Percentiles rank a stretch among this genome's conserved stretches.
Evolutionary conservation across 1,140 invertebrate genomes (phyloP).

Genomic region (Brachionus koreanus): DNA sequence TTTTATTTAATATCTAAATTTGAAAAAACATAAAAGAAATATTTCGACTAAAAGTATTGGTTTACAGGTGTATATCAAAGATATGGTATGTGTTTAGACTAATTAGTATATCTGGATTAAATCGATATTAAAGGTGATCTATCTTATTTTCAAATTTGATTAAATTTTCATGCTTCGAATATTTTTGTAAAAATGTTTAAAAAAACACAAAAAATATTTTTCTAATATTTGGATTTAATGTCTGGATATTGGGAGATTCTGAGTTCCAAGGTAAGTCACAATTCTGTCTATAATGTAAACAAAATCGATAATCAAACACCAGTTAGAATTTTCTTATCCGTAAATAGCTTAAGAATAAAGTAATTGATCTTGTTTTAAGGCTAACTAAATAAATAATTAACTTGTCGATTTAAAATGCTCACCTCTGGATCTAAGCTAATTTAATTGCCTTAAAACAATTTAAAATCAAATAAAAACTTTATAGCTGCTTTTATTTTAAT

Average conservation of each 20-base stretch:
- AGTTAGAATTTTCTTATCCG: slow-evolving; percentile 12
- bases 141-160: slow-evolving; percentile 25
- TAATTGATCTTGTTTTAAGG: neutral
- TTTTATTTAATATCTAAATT: slow-evolving; percentile 30
- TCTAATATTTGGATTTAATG: neutral
- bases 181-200: neutral
- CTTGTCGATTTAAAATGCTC: slow-evolving; percentile 8
- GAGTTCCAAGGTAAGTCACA: slow-evolving; percentile 19
- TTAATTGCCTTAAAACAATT: slow-evolving; percentile 12
- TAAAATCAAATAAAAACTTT: neutral
- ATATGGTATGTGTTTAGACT: slow-evolving; percentile 15
- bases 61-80: slow-evolving; percentile 1
- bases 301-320: neutral
- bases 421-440: neutral
- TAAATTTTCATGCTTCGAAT: slow-evolving; percentile 31
- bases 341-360: neutral
- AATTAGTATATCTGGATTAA: slow-evolving; percentile 28
- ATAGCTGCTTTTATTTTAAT: neutral
- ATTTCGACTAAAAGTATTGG: neutral
- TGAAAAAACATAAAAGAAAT: neutral
- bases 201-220: neutral
- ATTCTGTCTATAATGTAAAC: slow-evolving; percentile 2
- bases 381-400: neutral
- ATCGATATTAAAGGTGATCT: slow-evolving; percentile 27
- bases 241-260: slow-evolving; percentile 12